Conservation (phyloP, 2,888 invertebrate genomes). For the Acrobasis suavella region DNA sequence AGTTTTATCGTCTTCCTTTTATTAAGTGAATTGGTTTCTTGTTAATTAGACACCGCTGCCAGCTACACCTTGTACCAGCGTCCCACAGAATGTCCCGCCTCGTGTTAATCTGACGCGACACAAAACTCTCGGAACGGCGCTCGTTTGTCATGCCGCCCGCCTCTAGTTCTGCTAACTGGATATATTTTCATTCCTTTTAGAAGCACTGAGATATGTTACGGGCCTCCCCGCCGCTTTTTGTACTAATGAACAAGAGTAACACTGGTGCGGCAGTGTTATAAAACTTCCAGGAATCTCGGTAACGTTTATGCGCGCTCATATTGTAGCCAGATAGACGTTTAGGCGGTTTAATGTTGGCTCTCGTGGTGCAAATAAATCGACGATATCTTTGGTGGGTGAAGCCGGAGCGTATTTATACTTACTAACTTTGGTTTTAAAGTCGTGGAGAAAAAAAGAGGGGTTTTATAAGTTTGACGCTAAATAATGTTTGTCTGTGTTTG, state of each 20-base stretch:
- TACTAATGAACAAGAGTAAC: conserved; percentile 16
- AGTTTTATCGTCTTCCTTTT: too few species aligned
- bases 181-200: conserved; percentile 9
- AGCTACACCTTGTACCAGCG: background rate
- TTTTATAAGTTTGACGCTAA: too few species aligned
- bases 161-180: conserved; percentile 13
- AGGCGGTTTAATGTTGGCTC: background rate
- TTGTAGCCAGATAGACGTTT: conserved; percentile 7
- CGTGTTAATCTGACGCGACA: conserved; percentile 21
- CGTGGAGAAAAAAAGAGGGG: too few species aligned
- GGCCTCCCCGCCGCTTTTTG: conserved; percentile 12
- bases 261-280: conserved; percentile 7
- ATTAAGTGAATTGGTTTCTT: too few species aligned
- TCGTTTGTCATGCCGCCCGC: conserved; percentile 22
- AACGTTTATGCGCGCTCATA: conserved; percentile 2
- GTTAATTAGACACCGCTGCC: background rate
- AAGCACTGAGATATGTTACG: conserved; percentile 8
- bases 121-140: conserved; percentile 12
- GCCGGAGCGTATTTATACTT: background rate
- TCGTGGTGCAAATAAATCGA: background rate
- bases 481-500: too few species aligned
- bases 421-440: too few species aligned
- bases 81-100: background rate
- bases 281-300: conserved; percentile 2
- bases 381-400: background rate